Percentiles rank a stretch among this genome's conserved stretches.
phyloP scores from a whole-genome alignment of 2,888 invertebrate genomes.

The Nudaria mundana region DNA sequence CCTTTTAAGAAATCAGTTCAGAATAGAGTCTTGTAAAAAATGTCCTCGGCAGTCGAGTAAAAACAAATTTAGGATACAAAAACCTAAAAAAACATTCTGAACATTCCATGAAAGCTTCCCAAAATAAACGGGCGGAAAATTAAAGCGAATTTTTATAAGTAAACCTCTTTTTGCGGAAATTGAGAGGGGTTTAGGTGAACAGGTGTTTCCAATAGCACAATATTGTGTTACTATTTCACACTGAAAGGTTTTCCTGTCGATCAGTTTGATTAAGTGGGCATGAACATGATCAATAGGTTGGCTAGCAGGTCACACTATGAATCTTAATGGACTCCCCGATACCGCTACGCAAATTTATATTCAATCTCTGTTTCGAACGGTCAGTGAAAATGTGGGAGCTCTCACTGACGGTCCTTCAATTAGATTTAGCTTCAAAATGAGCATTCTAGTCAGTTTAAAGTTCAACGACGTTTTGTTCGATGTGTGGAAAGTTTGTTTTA shows the following conservation, averaged over 20 bases:
- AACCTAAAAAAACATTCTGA: no score
- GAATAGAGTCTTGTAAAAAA: no score
- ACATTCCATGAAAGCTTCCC: no score
- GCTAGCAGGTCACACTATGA: conserved; percentile 48
- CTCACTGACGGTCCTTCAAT: conserved; percentile 62
- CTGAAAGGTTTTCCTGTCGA: conserved; percentile 2
- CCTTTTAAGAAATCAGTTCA: no score
- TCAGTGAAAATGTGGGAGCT: conserved; percentile 76
- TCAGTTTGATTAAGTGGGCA: conserved; percentile 3
- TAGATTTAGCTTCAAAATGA: conserved; percentile 72
- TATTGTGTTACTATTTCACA: neutral
- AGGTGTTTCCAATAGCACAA: neutral
- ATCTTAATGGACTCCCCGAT: conserved; percentile 63
- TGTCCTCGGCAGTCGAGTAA: no score
- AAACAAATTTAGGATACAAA: no score
- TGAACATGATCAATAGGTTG: conserved; percentile 62
- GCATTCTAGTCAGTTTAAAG: conserved; percentile 62
- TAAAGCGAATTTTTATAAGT: no score
- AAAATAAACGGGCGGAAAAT: no score
- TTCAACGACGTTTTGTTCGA: conserved; percentile 58
- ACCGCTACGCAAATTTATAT: conserved; percentile 78
- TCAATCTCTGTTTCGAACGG: conserved; percentile 59
- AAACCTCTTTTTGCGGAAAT: neutral
- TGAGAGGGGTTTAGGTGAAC: neutral
- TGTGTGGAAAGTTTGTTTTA: conserved; percentile 60